Evolutionary conservation across 2,797 vertebrate genomes (phyloP), one percentile per base, ranked within the genome.

Genomic region (Vireo griseus): DNA sequence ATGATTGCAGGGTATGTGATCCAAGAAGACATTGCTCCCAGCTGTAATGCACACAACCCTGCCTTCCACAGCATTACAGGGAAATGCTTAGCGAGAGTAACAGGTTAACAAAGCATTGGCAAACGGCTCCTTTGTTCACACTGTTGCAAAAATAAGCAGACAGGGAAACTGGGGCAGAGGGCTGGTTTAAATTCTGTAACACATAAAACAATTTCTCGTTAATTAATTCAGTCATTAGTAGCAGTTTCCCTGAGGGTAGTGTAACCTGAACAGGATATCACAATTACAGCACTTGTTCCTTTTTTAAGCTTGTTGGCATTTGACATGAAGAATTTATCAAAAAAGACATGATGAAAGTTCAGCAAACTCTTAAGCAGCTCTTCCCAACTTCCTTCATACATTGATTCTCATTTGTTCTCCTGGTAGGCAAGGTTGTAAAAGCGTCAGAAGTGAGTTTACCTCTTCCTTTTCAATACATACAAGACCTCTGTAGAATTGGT

Each of bases 41-140:
- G 93, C 94, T 96, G 96, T 94, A 96, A 95, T 37, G 37, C 68
- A 17, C 78, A 83, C 51, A 81, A 22, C 71, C 37, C 75, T 59
- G 51, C 19, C 2, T 75, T 91, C 73, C 77, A 10, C 10, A 3
- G 81, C 17, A 1, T 67, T 82, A 77, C 78, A 52, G 4, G 2
- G 82, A 92, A 88, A 86, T 54, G 87, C 80, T 92, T 82, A 86
- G 77, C 0, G 2, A 48, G 78, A 94, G 67, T 92, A 97, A 95
- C 91, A 95, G 93, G 95, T 93, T 97, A 96, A 95, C 80, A 96
- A 86, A 96, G 92, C 91, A 72, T 68, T 51, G 83, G 92, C 93
- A 93, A 97, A 88, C 91, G 94, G 87, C 91, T 93, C 29, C 95
- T 97, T 94, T 91, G 86, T 96, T 97, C 95, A 92, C 86, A 88